These are phyloP conservation scores for Anthopleura sola DNA, from an alignment of 64 coral and sea anemone species.

Conservation along the genomic window DNA sequence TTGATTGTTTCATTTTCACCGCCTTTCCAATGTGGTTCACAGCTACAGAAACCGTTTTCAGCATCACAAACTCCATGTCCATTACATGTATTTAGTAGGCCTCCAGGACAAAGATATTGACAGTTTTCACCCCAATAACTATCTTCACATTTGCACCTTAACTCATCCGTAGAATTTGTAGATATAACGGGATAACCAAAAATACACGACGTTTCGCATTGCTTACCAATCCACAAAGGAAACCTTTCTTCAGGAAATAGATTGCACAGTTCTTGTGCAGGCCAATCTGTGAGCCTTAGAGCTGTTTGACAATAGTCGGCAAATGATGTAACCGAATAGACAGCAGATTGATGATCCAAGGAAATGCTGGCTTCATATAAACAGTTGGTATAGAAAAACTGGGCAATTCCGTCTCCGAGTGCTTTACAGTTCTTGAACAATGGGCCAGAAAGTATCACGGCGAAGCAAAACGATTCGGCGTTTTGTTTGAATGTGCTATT, in stretches of 20 bases:
- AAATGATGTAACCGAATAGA: conserved; percentile 70
- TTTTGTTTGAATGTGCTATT: conserved; percentile 16
- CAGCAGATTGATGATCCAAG: conserved; percentile 39
- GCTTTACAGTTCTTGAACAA: conserved; percentile 54
- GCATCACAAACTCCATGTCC: conserved; percentile 69
- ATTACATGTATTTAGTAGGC: conserved; percentile 70
- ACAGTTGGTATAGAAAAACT: conserved; percentile 82
- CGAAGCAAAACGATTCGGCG: conserved; percentile 53
- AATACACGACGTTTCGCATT: conserved; percentile 57
- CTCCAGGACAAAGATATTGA: conserved; percentile 68
- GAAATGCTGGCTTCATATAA: conserved; percentile 56
- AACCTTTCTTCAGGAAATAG: conserved; percentile 51
- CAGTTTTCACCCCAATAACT: conserved; percentile 89
- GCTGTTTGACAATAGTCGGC: conserved; percentile 75
- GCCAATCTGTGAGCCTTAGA: conserved; percentile 64
- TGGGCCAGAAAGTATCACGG: conserved; percentile 57
- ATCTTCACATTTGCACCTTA: conserved; percentile 57
- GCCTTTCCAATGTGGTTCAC: conserved; percentile 72
- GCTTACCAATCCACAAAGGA: conserved; percentile 72
- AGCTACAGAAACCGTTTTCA: conserved; percentile 69
- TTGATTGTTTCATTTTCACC: conserved; percentile 12
- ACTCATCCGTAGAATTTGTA: conserved; percentile 25
- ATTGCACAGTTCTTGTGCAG: conserved; percentile 70
- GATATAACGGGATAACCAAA: conserved; percentile 66
- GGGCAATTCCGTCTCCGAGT: conserved; percentile 54